Conservation (phyloP, 2,113 vertebrate species). For the Apodemus sylvaticus region DNA sequence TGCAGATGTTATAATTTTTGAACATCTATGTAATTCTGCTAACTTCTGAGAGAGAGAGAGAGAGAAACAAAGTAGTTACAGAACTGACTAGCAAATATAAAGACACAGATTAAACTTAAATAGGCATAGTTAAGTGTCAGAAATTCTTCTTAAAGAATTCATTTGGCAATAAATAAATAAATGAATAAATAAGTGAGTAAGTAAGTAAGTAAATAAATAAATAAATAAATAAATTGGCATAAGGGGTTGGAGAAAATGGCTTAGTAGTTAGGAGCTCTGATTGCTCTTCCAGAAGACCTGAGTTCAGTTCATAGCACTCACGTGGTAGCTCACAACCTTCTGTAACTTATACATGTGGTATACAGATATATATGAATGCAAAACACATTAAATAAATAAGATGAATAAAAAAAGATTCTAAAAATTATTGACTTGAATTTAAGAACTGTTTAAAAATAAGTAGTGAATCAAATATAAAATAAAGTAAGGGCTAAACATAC, state of each 20-base stretch:
- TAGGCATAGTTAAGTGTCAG: not conserved
- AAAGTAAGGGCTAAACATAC: not conserved
- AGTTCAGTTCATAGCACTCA: not conserved
- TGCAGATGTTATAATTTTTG: not conserved
- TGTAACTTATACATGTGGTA: not conserved
- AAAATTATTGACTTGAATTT: not conserved
- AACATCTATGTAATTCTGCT: not conserved
- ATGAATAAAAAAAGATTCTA: not conserved
- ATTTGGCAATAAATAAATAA: not conserved
- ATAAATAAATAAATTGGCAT: not conserved
- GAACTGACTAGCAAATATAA: constrained; percentile 1
- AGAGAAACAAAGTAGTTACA: not conserved
- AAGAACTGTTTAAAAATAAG: not conserved
- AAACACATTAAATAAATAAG: not conserved
- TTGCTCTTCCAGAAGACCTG: not conserved
- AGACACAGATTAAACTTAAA: constrained; percentile 13
- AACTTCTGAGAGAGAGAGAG: not conserved
- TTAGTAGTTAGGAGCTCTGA: not conserved
- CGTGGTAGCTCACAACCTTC: not conserved
- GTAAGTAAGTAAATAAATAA: not conserved
- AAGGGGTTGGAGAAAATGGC: not conserved
- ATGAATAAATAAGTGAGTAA: too few relatives aligned
- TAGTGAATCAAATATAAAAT: not conserved
- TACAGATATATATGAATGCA: not conserved
- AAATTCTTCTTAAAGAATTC: not conserved